Evolutionary conservation across 2,888 invertebrate species (phyloP), one percentile per base, ranked within the genome.

Genomic region (Leucozona laternaria): DNA sequence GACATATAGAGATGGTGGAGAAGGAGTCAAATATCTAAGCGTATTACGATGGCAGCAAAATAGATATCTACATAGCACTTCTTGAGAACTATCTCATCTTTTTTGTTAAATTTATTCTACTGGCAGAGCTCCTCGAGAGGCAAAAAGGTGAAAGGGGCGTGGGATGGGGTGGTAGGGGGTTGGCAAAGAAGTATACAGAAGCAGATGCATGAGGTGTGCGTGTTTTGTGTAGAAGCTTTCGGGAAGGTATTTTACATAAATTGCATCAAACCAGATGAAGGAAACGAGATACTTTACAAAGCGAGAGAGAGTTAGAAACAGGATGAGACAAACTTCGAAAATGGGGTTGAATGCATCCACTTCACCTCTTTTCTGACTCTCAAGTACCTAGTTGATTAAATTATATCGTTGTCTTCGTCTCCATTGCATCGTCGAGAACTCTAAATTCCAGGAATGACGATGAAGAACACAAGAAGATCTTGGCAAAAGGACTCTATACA

Each of bases 361-460:
- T 85, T 85, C 64, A 80, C 80, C 84, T 72, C 64, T 71, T 68
- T 76, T 85, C 58, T 53, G 85, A 73, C 66, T 68, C 28, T 58
- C 22, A 82, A 71, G 84, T 71, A n/a, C n/a, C n/a, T n/a, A 80
- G 80, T 76, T 85, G 85, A 85, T 85, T 85, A 81, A 81, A 85
- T 85, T 85, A 81, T 81, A 68, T 72, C 66, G 43, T 66, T 20
- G 48, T 66, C 17, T 7, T 13, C 13, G 2, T 58, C 60, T 20
- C 8, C 22, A 22, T 60, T 22, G 2, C 37, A 60, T 45, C 25
- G 25, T 48, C 11, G 58, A 80, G 80, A 57, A 57, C 15, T 48
- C 28, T 57, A 55, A 72, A 78, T 72, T 72, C 40, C 72, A 48
- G 45, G 31, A 62, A 70, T 50, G 40, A 60, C 28, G 48, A 25